A percentile compares a stretch with the other conserved stretches of the same genome.
These are phyloP conservation scores for Aldrovandia affinis DNA, from an alignment of 2,797 vertebrate genomes.

Conservation along the genomic window DNA sequence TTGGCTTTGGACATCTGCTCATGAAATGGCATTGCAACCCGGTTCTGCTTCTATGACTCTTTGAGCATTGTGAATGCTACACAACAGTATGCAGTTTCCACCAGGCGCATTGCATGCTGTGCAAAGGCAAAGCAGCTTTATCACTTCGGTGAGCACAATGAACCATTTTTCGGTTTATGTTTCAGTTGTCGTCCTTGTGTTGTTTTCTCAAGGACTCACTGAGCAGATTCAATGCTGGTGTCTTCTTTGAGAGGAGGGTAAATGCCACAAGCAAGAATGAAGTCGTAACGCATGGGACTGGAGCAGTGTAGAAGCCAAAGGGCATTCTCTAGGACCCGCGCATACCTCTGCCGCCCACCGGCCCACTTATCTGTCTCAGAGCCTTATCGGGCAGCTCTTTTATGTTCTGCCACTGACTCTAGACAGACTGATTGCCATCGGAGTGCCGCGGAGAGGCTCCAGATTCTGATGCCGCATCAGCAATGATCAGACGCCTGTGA, in stretches of 20 bases:
- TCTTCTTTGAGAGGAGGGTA: not conserved
- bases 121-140: not conserved
- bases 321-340: not conserved
- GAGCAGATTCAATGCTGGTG: constrained; percentile 3
- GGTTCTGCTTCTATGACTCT: not conserved
- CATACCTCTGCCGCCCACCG: not conserved
- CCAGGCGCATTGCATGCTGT: too few relatives aligned
- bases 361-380: constrained; percentile 43
- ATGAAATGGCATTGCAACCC: not conserved
- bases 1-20: not conserved
- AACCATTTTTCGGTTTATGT: not conserved
- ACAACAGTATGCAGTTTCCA: not conserved
- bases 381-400: constrained; percentile 44
- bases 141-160: not conserved
- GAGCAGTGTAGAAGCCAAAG: not conserved
- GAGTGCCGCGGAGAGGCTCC: constrained; percentile 56
- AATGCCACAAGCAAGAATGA: not conserved
- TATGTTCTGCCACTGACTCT: constrained; percentile 33
- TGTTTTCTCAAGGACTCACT: not conserved
- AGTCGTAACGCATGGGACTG: not conserved
- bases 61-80: not conserved
- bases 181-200: not conserved
- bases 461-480: constrained; percentile 59
- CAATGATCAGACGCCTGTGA: constrained; percentile 59
- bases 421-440: constrained; percentile 71